These are phyloP conservation scores for Sesia apiformis DNA, from an alignment of 2,888 invertebrate genomes.

Conservation along the genomic window DNA sequence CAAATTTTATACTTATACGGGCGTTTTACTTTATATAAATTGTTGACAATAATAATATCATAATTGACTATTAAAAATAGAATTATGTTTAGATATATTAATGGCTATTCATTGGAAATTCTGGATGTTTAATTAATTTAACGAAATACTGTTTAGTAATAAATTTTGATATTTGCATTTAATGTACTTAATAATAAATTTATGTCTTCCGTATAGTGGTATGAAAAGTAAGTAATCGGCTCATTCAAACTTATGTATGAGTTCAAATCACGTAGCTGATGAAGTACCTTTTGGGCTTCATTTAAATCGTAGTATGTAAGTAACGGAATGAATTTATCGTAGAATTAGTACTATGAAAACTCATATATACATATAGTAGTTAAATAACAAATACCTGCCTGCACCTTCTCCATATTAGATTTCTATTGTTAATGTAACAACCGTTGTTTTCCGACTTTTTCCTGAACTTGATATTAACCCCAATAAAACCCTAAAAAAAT, in stretches of 20 bases:
- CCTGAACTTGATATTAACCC: too few relatives aligned
- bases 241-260: slow-evolving; percentile 42
- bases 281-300: slow-evolving; percentile 59
- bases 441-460: too few relatives aligned
- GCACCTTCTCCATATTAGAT: too few relatives aligned
- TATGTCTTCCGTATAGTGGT: slow-evolving; percentile 69
- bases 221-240: slow-evolving; percentile 53
- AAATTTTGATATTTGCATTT: background rate
- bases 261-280: slow-evolving; percentile 28
- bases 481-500: too few relatives aligned
- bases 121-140: background rate
- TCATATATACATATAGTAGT: too few relatives aligned
- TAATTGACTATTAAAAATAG: too few relatives aligned
- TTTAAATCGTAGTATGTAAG: slow-evolving; percentile 39
- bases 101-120: background rate
- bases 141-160: background rate
- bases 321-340: slow-evolving; percentile 61
- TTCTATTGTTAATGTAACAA: too few relatives aligned
- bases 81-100: background rate
- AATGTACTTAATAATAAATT: slow-evolving; percentile 49
- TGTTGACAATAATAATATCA: too few relatives aligned
- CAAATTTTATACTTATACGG: too few relatives aligned
- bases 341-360: slow-evolving; percentile 23
- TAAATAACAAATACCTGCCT: too few relatives aligned
- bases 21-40: too few relatives aligned